Conservation (phyloP, 2,888 invertebrate species). For the Epistrophe grossulariae region DNA sequence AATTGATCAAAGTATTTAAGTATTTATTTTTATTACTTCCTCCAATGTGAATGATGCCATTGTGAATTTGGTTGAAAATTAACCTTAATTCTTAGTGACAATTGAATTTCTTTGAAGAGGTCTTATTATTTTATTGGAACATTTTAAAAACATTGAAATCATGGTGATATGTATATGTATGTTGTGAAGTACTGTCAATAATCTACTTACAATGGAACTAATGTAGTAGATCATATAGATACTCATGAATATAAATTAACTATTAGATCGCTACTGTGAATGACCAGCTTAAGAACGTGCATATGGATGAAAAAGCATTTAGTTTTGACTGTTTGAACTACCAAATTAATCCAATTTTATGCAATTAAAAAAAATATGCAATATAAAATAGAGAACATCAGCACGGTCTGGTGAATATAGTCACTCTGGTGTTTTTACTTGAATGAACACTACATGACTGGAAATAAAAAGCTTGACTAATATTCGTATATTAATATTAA, state of each 20-base stretch:
- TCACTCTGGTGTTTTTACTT: conserved; percentile 33
- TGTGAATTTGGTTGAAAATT: background rate
- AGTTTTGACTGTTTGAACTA: background rate
- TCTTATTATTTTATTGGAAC: background rate
- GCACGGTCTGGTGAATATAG: conserved; percentile 32
- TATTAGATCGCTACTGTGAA: background rate
- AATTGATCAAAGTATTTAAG: background rate
- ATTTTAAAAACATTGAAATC: no score
- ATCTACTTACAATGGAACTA: no score
- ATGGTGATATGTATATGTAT: no score
- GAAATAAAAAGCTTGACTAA: conserved; percentile 10
- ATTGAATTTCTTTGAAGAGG: background rate
- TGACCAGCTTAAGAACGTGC: background rate
- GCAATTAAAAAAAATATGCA: background rate
- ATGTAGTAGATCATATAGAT: no score
- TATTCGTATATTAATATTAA: conserved; percentile 36
- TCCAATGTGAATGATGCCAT: background rate
- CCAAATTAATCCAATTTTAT: background rate
- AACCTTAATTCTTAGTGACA: background rate
- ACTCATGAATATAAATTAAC: background rate
- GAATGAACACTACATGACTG: conserved; percentile 25
- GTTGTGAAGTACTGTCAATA: no score
- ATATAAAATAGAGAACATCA: conserved; percentile 43
- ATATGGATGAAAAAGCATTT: background rate
- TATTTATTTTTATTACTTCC: background rate